phyloP scores from a whole-genome alignment of 2,113 vertebrate genomes.

The Rallus limicola region DNA sequence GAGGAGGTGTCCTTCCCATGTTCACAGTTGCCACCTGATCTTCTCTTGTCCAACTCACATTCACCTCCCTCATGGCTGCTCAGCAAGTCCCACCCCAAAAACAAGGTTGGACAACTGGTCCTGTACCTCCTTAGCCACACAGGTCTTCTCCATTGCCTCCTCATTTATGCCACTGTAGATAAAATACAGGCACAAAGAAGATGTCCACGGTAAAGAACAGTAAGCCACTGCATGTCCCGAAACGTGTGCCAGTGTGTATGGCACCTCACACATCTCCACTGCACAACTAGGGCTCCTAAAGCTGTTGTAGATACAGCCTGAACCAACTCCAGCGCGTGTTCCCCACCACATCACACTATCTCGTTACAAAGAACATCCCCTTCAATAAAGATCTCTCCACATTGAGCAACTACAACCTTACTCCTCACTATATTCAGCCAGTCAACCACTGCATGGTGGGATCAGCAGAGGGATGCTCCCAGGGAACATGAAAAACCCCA shows the following conservation, averaged over 20 bases:
- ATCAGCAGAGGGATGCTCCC: neutral
- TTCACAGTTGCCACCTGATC: neutral
- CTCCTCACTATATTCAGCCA: neutral
- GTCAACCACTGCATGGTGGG: fast-evolving
- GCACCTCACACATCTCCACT: neutral
- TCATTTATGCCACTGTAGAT: fast-evolving
- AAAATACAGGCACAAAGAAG: neutral
- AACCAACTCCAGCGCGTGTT: fast-evolving
- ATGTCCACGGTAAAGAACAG: no score
- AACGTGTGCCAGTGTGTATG: fast-evolving
- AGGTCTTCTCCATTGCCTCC: neutral
- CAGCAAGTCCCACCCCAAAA: fast-evolving
- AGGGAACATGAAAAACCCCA: neutral
- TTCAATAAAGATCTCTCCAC: fast-evolving
- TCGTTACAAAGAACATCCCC: fast-evolving
- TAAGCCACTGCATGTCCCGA: fast-evolving
- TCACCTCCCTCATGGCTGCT: neutral
- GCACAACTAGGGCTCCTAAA: neutral
- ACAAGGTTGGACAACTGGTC: neutral
- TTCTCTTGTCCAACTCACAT: neutral
- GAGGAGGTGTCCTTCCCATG: neutral
- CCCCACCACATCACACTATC: fast-evolving
- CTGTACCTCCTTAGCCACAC: neutral
- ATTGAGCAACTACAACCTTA: fast-evolving
- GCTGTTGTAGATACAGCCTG: neutral